These are phyloP conservation scores for Athene cunicularia DNA, from an alignment of 2,113 vertebrate genomes.

Conservation along the genomic window DNA sequence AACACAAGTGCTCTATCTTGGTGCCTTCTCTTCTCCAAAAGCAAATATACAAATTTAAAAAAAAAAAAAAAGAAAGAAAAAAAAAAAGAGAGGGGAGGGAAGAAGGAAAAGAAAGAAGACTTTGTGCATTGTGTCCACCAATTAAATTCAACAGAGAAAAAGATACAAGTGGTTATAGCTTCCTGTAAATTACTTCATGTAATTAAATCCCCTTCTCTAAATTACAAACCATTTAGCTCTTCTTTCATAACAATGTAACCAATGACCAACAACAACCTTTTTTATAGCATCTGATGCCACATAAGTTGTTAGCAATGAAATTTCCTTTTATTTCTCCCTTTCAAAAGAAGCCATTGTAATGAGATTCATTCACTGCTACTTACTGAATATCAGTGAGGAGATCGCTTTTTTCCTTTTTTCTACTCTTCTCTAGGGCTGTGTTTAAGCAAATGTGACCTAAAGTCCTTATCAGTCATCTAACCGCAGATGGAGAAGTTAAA, in stretches of 20 bases:
- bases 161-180: slow-evolving; percentile 41
- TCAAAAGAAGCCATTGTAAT: slow-evolving; percentile 15
- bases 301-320: slow-evolving; percentile 20
- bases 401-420: neutral
- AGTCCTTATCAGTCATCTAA: neutral
- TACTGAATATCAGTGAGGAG: neutral
- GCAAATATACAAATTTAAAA: neutral
- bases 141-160: slow-evolving; percentile 12
- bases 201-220: slow-evolving; percentile 69
- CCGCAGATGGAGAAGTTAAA: neutral
- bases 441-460: slow-evolving; percentile 27
- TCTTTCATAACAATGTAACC: slow-evolving; percentile 56
- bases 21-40: neutral
- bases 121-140: neutral
- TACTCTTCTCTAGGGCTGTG: neutral
- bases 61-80: neutral
- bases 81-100: neutral
- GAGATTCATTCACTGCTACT: slow-evolving; percentile 19
- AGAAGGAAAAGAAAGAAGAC: neutral
- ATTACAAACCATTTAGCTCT: slow-evolving; percentile 63
- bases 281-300: slow-evolving; percentile 19
- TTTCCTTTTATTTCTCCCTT: slow-evolving; percentile 40
- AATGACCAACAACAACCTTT: slow-evolving; percentile 57
- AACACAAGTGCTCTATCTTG: neutral
- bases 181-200: slow-evolving; percentile 63